Percentiles rank a stretch among this genome's conserved stretches.
Conservation (phyloP, 1,140 invertebrate species). For the Drosophila subpulchrella region DNA sequence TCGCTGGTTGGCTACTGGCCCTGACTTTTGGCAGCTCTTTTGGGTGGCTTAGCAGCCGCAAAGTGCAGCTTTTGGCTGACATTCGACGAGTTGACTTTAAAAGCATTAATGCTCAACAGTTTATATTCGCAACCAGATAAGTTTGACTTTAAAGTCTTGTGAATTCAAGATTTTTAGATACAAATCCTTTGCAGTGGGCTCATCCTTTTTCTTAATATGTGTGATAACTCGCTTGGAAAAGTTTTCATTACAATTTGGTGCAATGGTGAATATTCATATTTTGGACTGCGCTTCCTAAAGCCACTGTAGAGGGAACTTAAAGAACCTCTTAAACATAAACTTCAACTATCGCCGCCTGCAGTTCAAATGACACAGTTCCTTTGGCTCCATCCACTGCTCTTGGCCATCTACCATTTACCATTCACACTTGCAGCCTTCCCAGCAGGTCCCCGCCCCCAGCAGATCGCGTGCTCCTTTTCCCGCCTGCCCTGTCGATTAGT, state of each 20-base stretch:
- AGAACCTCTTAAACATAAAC: background rate
- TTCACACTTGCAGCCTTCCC: background rate
- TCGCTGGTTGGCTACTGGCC: background rate
- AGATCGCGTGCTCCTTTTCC: constrained; percentile 11
- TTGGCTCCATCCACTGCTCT: constrained; percentile 15
- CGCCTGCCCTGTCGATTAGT: constrained; percentile 73
- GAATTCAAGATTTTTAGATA: no score
- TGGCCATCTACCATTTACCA: constrained; percentile 15
- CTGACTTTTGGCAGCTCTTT: constrained; percentile 13
- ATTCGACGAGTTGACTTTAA: background rate
- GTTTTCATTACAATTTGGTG: no score
- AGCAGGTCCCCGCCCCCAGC: background rate
- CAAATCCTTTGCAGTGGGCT: no score
- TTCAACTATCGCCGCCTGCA: background rate
- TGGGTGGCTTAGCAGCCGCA: constrained; percentile 13
- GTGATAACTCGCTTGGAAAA: no score
- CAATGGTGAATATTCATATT: no score
- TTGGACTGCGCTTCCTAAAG: background rate
- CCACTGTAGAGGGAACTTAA: background rate
- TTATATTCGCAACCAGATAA: no score
- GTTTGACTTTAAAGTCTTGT: no score
- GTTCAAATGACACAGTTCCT: constrained; percentile 58
- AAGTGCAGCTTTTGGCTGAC: constrained; percentile 1
- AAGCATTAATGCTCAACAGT: no score
- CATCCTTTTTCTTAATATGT: no score